These are phyloP conservation scores for Eira barbara DNA, from an alignment of 2,113 vertebrate genomes.

Conservation along the genomic window DNA sequence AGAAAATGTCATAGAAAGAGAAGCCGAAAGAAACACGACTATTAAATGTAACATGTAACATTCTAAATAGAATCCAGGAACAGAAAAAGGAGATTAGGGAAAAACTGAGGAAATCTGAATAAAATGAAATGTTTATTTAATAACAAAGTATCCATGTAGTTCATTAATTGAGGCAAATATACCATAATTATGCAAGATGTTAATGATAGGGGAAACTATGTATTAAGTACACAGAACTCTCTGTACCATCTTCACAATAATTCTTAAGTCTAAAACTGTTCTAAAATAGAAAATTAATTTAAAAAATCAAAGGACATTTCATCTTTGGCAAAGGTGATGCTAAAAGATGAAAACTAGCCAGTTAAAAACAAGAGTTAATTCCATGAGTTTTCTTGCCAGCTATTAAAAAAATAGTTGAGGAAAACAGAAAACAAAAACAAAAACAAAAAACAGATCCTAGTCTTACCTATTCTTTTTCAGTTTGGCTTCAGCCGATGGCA, in stretches of 20 bases:
- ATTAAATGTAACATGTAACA: not conserved
- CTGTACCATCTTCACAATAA: not conserved
- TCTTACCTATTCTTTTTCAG: constrained; percentile 97
- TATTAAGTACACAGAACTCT: not conserved
- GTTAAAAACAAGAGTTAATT: not conserved
- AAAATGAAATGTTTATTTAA: not conserved
- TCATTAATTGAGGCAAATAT: not conserved
- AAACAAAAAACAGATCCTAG: not conserved
- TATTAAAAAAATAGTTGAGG: not conserved
- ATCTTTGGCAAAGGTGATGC: not conserved
- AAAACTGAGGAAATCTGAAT: not conserved
- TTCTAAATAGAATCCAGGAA: not conserved
- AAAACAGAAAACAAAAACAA: not conserved
- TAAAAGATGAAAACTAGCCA: not conserved
- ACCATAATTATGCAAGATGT: not conserved
- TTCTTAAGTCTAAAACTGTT: constrained; percentile 16
- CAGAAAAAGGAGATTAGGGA: not conserved
- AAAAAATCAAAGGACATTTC: constrained; percentile 9
- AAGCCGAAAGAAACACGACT: not conserved
- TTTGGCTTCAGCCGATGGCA: constrained; percentile 99
- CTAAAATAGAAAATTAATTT: not conserved
- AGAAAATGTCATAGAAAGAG: not conserved
- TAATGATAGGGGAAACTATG: not conserved
- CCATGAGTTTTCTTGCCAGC: not conserved
- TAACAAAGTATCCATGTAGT: not conserved